A percentile compares a stretch with the other conserved stretches of the same genome.
Evolutionary conservation across 1,140 invertebrate species (phyloP).

Genomic region (Meloidogyne floridensis): DNA sequence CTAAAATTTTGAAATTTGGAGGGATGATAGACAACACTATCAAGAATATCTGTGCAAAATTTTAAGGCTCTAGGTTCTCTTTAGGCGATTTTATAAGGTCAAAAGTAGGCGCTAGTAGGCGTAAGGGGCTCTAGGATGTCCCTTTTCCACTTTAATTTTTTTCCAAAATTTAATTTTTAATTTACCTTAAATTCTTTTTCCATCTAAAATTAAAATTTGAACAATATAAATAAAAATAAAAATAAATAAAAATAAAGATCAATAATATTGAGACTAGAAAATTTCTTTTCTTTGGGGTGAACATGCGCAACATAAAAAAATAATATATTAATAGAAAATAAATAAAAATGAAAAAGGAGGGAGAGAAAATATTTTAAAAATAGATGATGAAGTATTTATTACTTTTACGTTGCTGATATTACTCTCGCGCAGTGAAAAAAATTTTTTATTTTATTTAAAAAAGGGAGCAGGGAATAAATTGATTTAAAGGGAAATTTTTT

Average conservation of each 20-base stretch:
- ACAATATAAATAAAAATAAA: neutral
- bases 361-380: too few species aligned
- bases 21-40: neutral
- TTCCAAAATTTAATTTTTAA: too few species aligned
- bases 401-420: too few species aligned
- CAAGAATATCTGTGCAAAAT: neutral
- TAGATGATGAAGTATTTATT: too few species aligned
- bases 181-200: neutral
- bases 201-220: neutral
- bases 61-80: neutral
- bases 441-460: too few species aligned
- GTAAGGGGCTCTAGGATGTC: neutral
- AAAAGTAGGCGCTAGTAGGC: neutral
- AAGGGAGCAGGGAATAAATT: too few species aligned
- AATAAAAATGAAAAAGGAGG: too few species aligned
- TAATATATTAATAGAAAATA: too few species aligned
- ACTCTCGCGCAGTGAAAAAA: too few species aligned
- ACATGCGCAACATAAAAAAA: neutral
- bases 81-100: neutral
- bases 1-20: neutral
- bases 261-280: neutral
- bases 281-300: neutral
- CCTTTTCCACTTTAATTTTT: neutral
- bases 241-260: neutral
- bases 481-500: too few species aligned